A percentile compares a stretch with the other conserved stretches of the same genome.
Evolutionary conservation across 37 sponge, comb jelly and placozoan genomes (phyloP).

Genomic region (Crambe crambe): DNA sequence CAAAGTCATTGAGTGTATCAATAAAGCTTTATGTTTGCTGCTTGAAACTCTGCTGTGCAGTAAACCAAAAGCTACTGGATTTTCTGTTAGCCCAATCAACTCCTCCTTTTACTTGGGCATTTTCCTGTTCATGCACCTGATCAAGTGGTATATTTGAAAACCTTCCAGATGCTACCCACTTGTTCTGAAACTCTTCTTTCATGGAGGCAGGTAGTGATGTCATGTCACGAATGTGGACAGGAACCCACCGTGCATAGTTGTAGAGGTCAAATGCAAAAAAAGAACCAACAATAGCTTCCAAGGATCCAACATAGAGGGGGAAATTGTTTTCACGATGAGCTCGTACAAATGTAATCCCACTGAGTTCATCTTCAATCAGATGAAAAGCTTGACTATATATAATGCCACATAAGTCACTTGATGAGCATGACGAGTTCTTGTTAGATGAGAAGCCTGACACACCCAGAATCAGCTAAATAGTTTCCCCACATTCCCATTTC

Average conservation of each 20-base stretch:
- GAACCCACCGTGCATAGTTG: not conserved
- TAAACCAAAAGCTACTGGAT: not conserved
- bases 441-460: not conserved
- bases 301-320: not conserved
- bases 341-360: not conserved
- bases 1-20: too few relatives aligned
- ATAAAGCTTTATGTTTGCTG: too few relatives aligned
- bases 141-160: too few relatives aligned
- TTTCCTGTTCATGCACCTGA: not conserved
- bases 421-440: conserved; percentile 1
- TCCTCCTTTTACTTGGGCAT: not conserved
- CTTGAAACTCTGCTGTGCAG: too few relatives aligned
- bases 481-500: not conserved
- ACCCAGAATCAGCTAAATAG: not conserved
- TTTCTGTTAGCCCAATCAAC: not conserved
- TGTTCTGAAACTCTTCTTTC: not conserved
- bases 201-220: not conserved
- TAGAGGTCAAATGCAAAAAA: not conserved
- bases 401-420: not conserved
- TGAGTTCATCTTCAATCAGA: not conserved
- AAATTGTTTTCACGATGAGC: not conserved
- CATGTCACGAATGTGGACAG: not conserved
- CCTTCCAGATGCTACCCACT: too few relatives aligned
- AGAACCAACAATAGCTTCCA: not conserved
- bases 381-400: not conserved